Evolutionary conservation across 2,113 vertebrate genomes (phyloP).

Genomic region (Morone chrysops): DNA sequence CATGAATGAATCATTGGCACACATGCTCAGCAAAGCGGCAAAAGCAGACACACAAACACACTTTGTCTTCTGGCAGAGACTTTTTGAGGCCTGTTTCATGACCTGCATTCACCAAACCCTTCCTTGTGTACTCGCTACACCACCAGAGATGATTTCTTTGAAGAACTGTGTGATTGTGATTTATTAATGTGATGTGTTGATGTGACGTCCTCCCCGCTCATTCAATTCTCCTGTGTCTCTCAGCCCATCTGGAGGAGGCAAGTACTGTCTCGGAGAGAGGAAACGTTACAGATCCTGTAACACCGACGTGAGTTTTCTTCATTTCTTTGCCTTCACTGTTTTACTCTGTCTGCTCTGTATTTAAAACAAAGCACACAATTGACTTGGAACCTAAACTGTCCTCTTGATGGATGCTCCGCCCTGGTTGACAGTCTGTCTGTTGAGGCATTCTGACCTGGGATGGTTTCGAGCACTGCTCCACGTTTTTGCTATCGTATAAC

Average conservation of each 20-base stretch:
- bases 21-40: conserved; percentile 21
- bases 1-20: conserved; percentile 59
- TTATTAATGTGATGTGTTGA: conserved; percentile 12
- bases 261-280: conserved; percentile 98
- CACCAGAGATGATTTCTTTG: background rate
- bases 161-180: background rate
- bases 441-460: conserved; percentile 19
- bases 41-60: conserved; percentile 58
- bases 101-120: background rate
- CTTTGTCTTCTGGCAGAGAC: conserved; percentile 40
- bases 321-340: conserved; percentile 26
- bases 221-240: conserved; percentile 77
- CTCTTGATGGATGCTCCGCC: conserved; percentile 18
- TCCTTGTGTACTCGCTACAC: background rate
- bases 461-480: conserved; percentile 6
- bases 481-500: conserved; percentile 19
- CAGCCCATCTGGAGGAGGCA: conserved; percentile 97
- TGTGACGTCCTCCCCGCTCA: conserved; percentile 34
- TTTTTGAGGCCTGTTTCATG: conserved; percentile 2
- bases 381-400: background rate
- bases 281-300: conserved; percentile 97
- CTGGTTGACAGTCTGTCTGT: background rate
- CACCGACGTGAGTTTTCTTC: conserved; percentile 91
- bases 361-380: background rate
- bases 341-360: conserved; percentile 6